Percentiles rank a stretch among this genome's conserved stretches.
Evolutionary conservation across 2,797 vertebrate genomes (phyloP).

Genomic region (Tadarida brasiliensis): DNA sequence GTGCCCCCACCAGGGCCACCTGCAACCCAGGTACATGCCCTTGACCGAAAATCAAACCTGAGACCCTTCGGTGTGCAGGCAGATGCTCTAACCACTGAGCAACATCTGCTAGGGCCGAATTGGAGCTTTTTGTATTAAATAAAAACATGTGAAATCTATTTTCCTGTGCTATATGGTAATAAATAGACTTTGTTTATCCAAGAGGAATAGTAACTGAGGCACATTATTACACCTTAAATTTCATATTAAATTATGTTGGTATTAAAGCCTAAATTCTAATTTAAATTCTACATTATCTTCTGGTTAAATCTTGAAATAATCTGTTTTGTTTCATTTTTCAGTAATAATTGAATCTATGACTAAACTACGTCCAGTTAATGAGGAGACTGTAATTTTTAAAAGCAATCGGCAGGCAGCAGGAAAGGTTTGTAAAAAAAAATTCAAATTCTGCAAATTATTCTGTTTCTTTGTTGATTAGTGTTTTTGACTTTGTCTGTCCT

Average conservation of each 20-base stretch:
- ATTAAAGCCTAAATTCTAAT: conserved; percentile 36
- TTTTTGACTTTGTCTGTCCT: conserved; percentile 16
- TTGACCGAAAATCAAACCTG: too few species aligned
- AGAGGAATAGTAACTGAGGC: not conserved
- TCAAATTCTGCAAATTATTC: not conserved
- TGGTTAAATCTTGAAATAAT: conserved; percentile 62
- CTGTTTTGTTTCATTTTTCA: conserved; percentile 83
- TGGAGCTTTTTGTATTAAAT: conserved; percentile 18
- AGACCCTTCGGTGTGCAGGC: too few species aligned
- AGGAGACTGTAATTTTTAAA: conserved; percentile 95
- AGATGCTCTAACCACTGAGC: too few species aligned
- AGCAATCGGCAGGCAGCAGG: conserved; percentile 91
- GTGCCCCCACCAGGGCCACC: too few species aligned
- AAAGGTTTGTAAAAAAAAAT: conserved; percentile 90
- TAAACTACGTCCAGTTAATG: conserved; percentile 92
- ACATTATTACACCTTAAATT: conserved; percentile 44
- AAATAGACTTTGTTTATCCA: not conserved
- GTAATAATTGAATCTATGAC: conserved; percentile 95
- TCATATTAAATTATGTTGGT: conserved; percentile 55
- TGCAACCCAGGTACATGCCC: too few species aligned
- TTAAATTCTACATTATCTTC: conserved; percentile 10
- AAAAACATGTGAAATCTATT: not conserved
- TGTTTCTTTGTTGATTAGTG: conserved; percentile 4
- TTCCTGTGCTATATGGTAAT: not conserved
- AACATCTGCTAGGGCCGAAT: not conserved